phyloP scores from a whole-genome alignment of 1,140 invertebrate species.

The Atopsyche davidsoni region DNA sequence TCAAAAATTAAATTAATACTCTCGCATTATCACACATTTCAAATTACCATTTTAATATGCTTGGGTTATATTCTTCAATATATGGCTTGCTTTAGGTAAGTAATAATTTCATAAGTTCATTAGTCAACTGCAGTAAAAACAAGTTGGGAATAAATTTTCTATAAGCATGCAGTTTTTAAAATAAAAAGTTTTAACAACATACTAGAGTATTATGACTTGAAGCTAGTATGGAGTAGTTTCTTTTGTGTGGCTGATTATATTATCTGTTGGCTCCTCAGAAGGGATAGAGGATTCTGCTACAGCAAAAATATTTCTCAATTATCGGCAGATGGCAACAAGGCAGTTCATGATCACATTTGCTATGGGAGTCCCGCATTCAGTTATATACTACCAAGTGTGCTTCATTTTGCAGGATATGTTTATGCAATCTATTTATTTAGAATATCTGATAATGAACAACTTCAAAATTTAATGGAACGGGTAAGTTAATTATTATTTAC shows the following conservation, averaged over 20 bases:
- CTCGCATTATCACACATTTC: slow-evolving; percentile 60
- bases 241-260: too few relatives aligned
- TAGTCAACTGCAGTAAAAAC: too few relatives aligned
- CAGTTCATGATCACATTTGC: slow-evolving; percentile 52
- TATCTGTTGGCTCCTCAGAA: slow-evolving; percentile 49
- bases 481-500: too few relatives aligned
- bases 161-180: too few relatives aligned
- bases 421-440: slow-evolving; percentile 74
- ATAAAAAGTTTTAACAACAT: too few relatives aligned
- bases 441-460: slow-evolving; percentile 77
- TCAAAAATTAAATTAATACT: slow-evolving; percentile 53
- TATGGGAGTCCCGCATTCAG: slow-evolving; percentile 65
- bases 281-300: slow-evolving; percentile 68
- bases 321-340: slow-evolving; percentile 38
- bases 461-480: slow-evolving; percentile 85
- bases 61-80: slow-evolving; percentile 70
- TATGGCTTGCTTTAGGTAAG: slow-evolving; percentile 67
- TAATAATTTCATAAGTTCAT: too few relatives aligned
- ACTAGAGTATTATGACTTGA: too few relatives aligned
- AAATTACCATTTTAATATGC: slow-evolving; percentile 59
- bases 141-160: too few relatives aligned
- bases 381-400: slow-evolving; percentile 69
- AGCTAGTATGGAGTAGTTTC: too few relatives aligned
- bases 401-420: slow-evolving; percentile 71
- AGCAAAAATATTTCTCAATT: slow-evolving; percentile 44